Evolutionary conservation across 2,797 vertebrate genomes (phyloP).

Genomic region (Hyperoplus immaculatus): DNA sequence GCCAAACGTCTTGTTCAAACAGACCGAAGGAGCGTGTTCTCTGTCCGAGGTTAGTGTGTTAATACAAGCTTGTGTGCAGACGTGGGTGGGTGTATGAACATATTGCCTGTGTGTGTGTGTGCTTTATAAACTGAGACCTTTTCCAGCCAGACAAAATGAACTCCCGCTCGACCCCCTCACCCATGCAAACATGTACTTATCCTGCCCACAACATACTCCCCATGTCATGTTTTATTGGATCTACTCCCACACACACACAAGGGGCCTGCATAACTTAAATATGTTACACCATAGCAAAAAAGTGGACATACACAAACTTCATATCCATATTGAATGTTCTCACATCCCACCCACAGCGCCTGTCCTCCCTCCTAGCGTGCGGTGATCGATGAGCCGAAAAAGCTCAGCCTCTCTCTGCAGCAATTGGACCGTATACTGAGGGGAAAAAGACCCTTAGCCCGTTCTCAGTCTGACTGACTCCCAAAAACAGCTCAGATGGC

Average conservation of each 20-base stretch:
- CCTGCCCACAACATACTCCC: slow-evolving; percentile 40
- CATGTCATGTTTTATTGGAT: slow-evolving; percentile 65
- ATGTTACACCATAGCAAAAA: slow-evolving; percentile 44
- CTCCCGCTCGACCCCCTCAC: slow-evolving; percentile 53
- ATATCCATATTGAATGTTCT: slow-evolving; percentile 63
- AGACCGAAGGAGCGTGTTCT: slow-evolving; percentile 50
- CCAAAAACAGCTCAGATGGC: slow-evolving; percentile 74
- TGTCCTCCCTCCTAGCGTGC: slow-evolving; percentile 71
- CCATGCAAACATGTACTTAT: slow-evolving; percentile 56
- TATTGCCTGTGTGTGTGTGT: slow-evolving; percentile 44
- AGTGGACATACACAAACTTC: slow-evolving; percentile 38
- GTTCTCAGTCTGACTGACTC: slow-evolving; percentile 72
- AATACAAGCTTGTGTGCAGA: slow-evolving; percentile 45
- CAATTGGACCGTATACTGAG: slow-evolving; percentile 48
- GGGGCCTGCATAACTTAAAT: slow-evolving; percentile 27
- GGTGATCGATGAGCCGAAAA: slow-evolving; percentile 80
- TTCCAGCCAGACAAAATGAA: slow-evolving; percentile 61
- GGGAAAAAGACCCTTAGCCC: slow-evolving; percentile 70
- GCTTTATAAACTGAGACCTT: slow-evolving; percentile 52
- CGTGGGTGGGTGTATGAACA: slow-evolving; percentile 39
- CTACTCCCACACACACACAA: slow-evolving; percentile 11
- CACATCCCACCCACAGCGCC: slow-evolving; percentile 75
- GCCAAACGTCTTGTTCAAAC: slow-evolving; percentile 70
- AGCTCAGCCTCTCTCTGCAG: slow-evolving; percentile 58
- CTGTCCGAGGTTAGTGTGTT: slow-evolving; percentile 42